These are phyloP conservation scores for Drosophila histrio DNA, from an alignment of 2,888 invertebrate genomes.

Conservation along the genomic window DNA sequence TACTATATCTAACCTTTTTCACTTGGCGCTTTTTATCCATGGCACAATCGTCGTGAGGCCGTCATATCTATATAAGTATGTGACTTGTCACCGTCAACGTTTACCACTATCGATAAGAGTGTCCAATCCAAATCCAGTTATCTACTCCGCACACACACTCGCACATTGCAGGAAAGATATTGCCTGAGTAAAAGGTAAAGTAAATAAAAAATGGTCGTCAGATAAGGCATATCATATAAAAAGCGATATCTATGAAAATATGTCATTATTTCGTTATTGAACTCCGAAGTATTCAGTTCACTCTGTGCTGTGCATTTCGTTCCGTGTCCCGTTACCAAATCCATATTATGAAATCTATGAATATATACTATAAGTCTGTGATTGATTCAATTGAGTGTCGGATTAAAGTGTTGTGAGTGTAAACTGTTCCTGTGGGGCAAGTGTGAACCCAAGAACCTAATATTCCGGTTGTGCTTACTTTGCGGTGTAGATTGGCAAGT, in stretches of 20 bases:
- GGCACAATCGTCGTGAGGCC: conserved; percentile 59
- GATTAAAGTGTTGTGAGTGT: conserved; percentile 26
- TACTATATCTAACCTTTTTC: conserved; percentile 27
- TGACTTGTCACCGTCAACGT: conserved; percentile 43
- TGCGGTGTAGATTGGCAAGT: conserved; percentile 67
- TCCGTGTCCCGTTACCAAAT: background rate
- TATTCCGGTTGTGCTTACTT: background rate
- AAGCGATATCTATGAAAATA: conserved; percentile 79
- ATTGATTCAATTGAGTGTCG: background rate
- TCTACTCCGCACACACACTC: conserved; percentile 52
- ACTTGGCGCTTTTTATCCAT: conserved; percentile 49
- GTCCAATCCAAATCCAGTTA: conserved; percentile 78
- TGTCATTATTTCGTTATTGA: conserved; percentile 80
- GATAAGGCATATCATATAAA: conserved; percentile 78
- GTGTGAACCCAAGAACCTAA: background rate
- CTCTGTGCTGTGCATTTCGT: conserved; percentile 1
- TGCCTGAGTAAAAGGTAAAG: conserved; percentile 66
- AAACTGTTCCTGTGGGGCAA: background rate
- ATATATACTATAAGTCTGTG: conserved; percentile 8
- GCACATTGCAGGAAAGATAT: conserved; percentile 38
- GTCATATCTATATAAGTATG: conserved; percentile 17
- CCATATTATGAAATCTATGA: background rate
- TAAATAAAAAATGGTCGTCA: conserved; percentile 63
- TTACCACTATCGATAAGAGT: conserved; percentile 71
- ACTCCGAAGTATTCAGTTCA: conserved; percentile 67